phyloP scores from a whole-genome alignment of 2,113 vertebrate genomes.

The Aphelocoma coerulescens region DNA sequence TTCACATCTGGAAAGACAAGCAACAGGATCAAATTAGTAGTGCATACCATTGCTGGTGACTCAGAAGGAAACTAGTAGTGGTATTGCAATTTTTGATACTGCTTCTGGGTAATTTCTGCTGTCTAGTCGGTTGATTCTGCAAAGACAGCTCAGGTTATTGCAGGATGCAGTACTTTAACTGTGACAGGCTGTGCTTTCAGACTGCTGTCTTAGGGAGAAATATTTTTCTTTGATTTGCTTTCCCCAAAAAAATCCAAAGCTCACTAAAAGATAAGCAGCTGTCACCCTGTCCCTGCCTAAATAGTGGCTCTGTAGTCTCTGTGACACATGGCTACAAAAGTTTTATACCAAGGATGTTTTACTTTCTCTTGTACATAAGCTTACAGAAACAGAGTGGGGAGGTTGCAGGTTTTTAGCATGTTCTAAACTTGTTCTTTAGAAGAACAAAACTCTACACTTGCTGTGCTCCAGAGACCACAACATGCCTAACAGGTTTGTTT shows the following conservation, averaged over 20 bases:
- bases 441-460: not conserved
- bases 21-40: not conserved
- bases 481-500: not conserved
- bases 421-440: not conserved
- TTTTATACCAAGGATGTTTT: not conserved
- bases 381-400: not conserved
- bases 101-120: not conserved
- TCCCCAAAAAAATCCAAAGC: not conserved
- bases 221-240: not conserved
- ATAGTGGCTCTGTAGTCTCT: not conserved
- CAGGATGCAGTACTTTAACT: not conserved
- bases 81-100: not conserved
- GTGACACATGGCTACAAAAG: not conserved
- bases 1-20: slow-evolving; percentile 24
- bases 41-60: not conserved
- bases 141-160: not conserved
- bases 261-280: not conserved
- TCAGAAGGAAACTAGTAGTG: slow-evolving; percentile 14
- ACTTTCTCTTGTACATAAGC: not conserved
- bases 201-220: not conserved
- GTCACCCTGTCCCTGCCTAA: not conserved
- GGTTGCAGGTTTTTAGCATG: not conserved
- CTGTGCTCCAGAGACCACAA: not conserved
- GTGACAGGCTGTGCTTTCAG: not conserved
- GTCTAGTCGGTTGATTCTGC: not conserved